Percentiles rank a stretch among this genome's conserved stretches.
Evolutionary conservation across 2,797 vertebrate genomes (phyloP).

Genomic region (Stomatorhinus walkeri): DNA sequence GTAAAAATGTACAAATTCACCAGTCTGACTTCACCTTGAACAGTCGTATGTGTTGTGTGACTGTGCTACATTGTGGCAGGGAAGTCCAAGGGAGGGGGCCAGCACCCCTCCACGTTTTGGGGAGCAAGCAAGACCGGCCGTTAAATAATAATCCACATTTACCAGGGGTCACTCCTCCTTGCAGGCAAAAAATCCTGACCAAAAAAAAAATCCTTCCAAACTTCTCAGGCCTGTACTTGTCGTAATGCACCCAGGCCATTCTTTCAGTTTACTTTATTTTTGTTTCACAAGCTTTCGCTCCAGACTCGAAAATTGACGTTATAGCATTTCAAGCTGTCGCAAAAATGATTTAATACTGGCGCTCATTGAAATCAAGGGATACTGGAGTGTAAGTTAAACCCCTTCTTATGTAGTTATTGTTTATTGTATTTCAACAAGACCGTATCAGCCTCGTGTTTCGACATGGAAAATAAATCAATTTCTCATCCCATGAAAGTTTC

Average conservation of each 20-base stretch:
- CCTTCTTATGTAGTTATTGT: conserved; percentile 13
- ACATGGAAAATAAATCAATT: conserved; percentile 11
- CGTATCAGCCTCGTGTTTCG: not conserved
- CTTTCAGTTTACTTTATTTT: conserved; percentile 15
- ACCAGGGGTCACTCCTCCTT: not conserved
- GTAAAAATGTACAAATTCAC: not conserved
- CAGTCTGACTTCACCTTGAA: not conserved
- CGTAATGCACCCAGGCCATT: not conserved
- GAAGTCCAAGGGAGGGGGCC: not conserved
- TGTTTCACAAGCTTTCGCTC: not conserved
- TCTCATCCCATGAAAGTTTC: not conserved
- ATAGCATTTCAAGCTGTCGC: not conserved
- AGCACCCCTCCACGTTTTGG: not conserved
- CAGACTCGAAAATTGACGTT: conserved; percentile 10
- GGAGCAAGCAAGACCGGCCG: not conserved
- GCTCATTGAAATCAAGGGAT: conserved; percentile 13
- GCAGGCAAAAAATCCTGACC: not conserved
- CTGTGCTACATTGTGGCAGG: not conserved
- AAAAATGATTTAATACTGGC: conserved; percentile 15
- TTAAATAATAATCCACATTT: not conserved
- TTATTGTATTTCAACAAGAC: conserved; percentile 7
- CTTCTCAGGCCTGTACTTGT: not conserved
- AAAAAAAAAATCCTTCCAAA: not conserved
- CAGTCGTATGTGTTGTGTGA: not conserved
- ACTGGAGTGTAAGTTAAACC: conserved; percentile 12